A percentile compares a stretch with the other conserved stretches of the same genome.
Evolutionary conservation across 2,113 vertebrate genomes (phyloP).

Genomic region (Tretioscincus oriximinensis): DNA sequence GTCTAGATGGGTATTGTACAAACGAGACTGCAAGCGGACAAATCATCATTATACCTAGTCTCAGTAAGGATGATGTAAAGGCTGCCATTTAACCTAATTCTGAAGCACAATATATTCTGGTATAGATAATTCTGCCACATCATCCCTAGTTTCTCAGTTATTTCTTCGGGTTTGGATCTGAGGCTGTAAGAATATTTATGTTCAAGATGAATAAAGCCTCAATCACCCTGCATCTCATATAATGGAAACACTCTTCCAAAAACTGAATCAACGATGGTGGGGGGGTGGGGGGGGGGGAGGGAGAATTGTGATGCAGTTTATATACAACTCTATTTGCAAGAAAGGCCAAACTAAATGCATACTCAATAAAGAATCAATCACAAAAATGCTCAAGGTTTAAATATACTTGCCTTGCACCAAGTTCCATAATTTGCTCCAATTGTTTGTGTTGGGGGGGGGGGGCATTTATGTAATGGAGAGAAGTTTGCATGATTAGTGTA

Average conservation of each 20-base stretch:
- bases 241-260: neutral
- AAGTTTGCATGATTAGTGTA: no score
- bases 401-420: no score
- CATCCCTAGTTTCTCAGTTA: neutral
- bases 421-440: no score
- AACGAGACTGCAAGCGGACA: neutral
- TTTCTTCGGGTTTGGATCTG: neutral
- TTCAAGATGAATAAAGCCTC: neutral
- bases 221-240: neutral
- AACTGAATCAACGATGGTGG: neutral
- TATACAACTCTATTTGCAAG: neutral
- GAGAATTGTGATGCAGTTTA: neutral
- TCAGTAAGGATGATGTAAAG: neutral
- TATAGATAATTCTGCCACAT: neutral
- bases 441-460: no score
- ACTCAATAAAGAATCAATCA: neutral
- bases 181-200: neutral
- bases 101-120: neutral
- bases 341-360: neutral
- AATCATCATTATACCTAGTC: slow-evolving; percentile 3
- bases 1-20: neutral
- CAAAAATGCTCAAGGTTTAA: neutral
- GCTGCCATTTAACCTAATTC: neutral
- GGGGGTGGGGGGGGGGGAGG: no score
- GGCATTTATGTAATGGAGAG: no score